A percentile compares a stretch with the other conserved stretches of the same genome.
Evolutionary conservation across 2,888 invertebrate genomes (phyloP).

Genomic region (Muschampia plurimacula): DNA sequence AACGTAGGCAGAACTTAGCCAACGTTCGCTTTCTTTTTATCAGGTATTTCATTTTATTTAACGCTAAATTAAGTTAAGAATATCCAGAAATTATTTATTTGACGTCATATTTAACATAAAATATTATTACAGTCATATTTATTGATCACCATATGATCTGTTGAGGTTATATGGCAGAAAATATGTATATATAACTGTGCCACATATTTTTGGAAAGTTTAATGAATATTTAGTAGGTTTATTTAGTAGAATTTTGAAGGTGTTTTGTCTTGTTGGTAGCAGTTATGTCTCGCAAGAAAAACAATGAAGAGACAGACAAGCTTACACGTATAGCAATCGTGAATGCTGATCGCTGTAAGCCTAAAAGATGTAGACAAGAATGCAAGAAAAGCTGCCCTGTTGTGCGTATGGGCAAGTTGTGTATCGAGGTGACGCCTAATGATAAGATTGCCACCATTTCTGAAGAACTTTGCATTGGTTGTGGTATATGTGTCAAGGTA

Average conservation of each 20-base stretch:
- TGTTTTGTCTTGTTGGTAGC: constrained; percentile 40
- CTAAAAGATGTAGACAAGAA: constrained; percentile 99
- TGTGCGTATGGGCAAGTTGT: constrained; percentile 99
- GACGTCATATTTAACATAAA: constrained; percentile 10
- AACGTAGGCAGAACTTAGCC: constrained; percentile 79
- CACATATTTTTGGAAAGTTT: constrained; percentile 66
- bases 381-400: constrained; percentile 99
- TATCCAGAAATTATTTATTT: constrained; percentile 9
- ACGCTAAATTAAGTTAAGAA: constrained; percentile 36
- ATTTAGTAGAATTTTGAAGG: no score
- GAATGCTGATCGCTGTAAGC: constrained; percentile 99
- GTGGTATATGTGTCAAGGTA: constrained; percentile 99
- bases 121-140: constrained; percentile 37
- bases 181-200: constrained; percentile 53
- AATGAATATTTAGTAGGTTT: constrained; percentile 47
- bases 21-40: constrained; percentile 72
- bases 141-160: constrained; percentile 49
- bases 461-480: constrained; percentile 99
- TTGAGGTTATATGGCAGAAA: constrained; percentile 71
- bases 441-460: constrained; percentile 99
- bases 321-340: constrained; percentile 99
- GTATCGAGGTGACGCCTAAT: constrained; percentile 98
- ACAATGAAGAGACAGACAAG: constrained; percentile 94
- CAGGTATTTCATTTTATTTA: constrained; percentile 64
- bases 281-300: constrained; percentile 86